Evolutionary conservation across 2,888 invertebrate species (phyloP), one percentile per base, ranked within the genome.

Genomic region (Perdita meconis): DNA sequence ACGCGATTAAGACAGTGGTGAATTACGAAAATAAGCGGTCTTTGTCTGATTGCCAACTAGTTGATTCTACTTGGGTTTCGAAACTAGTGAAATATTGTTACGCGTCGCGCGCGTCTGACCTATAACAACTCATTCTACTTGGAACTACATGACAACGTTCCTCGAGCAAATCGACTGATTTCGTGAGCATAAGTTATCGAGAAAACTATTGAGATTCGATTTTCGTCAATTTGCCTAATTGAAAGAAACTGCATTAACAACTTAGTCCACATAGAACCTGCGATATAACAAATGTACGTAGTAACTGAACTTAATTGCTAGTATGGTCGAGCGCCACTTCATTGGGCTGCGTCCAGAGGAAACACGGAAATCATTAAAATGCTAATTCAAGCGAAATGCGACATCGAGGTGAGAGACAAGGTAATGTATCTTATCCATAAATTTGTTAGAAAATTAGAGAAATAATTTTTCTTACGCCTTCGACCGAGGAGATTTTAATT

Each of bases 281-380:
- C 16, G 16, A 19, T 19, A 19, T 10, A 47, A 19, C 19, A 10
- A 3, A 19, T 16, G n/a, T n/a, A n/a, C n/a, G n/a, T 22, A 47
- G 44, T 38, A 50, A 63, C n/a, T 36, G 10, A 51, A 36, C 42
- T 26, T 53, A 1, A 59, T 55, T 63, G 38, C 90, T 92, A 96
- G 96, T 96, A 96, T 90, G 96, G 96, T 22, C 92, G 96, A 69
- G 95, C 96, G 8, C 96, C 96, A 12, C 95, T 96, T 81, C 96
- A 96, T 90, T 96, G 96, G 96, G 96, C 96, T 12, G 95, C 96
- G 0, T 96, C 96, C 60, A 92, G 95, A 71, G 96, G 96, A 50
- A 96, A 95, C 89, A 94, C 95, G 22, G 96, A 96, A 83, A 95
- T 96, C 68, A 95, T 96, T 92, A 95, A 95, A 83, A 93, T 95